Base-by-base conservation (phyloP, 1,140 invertebrate genomes). In the Ridgeia piscesae region DNA sequence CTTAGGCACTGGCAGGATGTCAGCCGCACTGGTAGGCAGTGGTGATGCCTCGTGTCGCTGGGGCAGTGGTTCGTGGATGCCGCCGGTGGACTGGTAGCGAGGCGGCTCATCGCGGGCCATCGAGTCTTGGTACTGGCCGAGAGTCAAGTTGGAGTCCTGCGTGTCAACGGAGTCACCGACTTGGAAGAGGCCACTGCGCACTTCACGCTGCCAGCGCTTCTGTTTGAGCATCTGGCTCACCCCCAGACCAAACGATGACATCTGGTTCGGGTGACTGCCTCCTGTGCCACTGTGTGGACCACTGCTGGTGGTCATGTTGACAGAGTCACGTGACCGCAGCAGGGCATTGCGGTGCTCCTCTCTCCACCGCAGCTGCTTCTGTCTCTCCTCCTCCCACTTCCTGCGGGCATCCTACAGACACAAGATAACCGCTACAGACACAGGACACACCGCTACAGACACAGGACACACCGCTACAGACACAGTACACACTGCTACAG, bases 331-430 rank as follows among this genome's bases (percentile, higher is more conserved):
- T 34, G 91, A 58, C 33, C 89, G 91, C 9, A 34, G 33, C 50
- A 92, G 17, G 77, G 93, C 93, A 88, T 50, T 93, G 11, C 93
- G 89, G 50, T 93, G 93, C 48, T 92, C 90, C 77, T 93, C 88
- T 77, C 94, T 93, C 94, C 95, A 95, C 48, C 94, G 93, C 91
- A 93, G 88, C 91, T 95, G 95, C 89, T 94, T 92, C 90, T 94
- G 93, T 92, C 94, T 94, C 91, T 95, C 95, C 91, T 94, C 94
- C 58, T 95, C 94, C 89, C 94, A 89, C 42, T 94, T 93, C 91
- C 94, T 94, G 6, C 92, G 92, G 0, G 94, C 93, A 89, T 95
- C 94, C 95, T 95, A 89, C 21, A 93, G 92, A 91, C n/a, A 89
- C 34, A 89, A 14, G n/a, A 89, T 9, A 42, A 4, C 42, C 42